Percentiles rank a stretch among this genome's conserved stretches.
These are phyloP conservation scores for Pherbina coryleti DNA, from an alignment of 2,888 invertebrate species.

Conservation along the genomic window DNA sequence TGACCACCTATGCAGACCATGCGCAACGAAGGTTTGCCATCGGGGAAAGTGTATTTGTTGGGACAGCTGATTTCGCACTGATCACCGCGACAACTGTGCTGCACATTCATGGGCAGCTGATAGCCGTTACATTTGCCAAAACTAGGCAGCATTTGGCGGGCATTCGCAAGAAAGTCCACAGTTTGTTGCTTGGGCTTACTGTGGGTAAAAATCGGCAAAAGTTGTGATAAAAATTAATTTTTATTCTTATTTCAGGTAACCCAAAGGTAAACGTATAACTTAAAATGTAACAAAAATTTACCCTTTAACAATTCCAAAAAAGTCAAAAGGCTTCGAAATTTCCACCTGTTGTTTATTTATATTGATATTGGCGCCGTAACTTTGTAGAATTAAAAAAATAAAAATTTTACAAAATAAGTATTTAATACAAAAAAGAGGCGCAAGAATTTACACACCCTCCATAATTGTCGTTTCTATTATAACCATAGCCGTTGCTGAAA, in stretches of 20 bases:
- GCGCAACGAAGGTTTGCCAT: slow-evolving; percentile 53
- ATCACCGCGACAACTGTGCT: slow-evolving; percentile 55
- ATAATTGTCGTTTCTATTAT: neutral
- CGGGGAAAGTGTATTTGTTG: slow-evolving; percentile 58
- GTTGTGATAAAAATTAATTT: neutral
- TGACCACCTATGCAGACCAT: slow-evolving; percentile 60
- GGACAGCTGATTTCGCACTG: slow-evolving; percentile 60
- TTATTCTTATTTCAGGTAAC: no score
- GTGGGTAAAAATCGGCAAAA: neutral
- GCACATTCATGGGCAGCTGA: slow-evolving; percentile 57
- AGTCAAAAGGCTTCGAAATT: neutral
- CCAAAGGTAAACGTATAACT: no score
- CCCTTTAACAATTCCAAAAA: neutral
- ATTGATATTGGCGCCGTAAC: neutral
- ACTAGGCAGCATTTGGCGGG: slow-evolving; percentile 49
- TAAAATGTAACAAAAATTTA: neutral
- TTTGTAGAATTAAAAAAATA: neutral
- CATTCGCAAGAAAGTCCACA: slow-evolving; percentile 55
- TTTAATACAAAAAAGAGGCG: no score
- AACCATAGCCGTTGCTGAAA: slow-evolving; percentile 32
- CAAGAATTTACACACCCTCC: neutral
- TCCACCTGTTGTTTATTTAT: neutral
- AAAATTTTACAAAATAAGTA: neutral
- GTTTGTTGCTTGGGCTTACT: slow-evolving; percentile 33
- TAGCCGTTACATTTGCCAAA: slow-evolving; percentile 55